These are phyloP conservation scores for Pantherophis vulpinus DNA, from an alignment of 2,797 vertebrate species.

Conservation along the genomic window DNA sequence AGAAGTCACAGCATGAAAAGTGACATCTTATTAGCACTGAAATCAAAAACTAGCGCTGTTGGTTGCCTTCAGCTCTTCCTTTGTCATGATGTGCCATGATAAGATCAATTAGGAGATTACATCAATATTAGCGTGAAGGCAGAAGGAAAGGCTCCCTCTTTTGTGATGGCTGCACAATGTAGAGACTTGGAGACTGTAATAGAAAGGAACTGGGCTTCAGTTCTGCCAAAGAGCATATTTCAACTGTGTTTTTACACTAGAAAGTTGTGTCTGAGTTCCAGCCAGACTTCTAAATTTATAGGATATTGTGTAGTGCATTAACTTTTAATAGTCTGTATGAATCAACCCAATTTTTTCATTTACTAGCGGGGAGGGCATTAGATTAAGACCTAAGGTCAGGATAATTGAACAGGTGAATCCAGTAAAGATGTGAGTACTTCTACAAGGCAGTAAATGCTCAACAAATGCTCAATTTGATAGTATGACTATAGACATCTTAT, in stretches of 20 bases:
- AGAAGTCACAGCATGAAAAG: background rate
- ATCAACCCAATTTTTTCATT: background rate
- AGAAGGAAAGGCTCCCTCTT: background rate
- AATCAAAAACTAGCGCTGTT: background rate
- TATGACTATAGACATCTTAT: background rate
- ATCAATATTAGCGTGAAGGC: background rate
- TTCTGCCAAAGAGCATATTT: background rate
- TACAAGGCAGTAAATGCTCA: slow-evolving; percentile 5
- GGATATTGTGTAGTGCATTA: background rate
- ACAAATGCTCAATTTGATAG: slow-evolving; percentile 3
- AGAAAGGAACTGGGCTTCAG: background rate
- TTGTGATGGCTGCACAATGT: background rate
- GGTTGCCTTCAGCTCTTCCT: background rate
- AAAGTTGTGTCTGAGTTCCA: background rate
- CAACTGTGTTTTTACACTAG: background rate
- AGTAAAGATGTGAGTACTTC: slow-evolving; percentile 12
- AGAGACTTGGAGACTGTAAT: background rate
- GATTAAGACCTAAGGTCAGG: background rate
- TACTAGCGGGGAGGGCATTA: background rate
- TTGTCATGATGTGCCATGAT: background rate
- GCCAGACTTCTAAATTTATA: background rate
- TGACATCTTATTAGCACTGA: background rate
- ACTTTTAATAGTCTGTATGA: background rate
- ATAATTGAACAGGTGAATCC: background rate
- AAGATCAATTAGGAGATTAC: background rate